Evolutionary conservation across 2,888 invertebrate genomes (phyloP).

Genomic region (Dasypolia templi): DNA sequence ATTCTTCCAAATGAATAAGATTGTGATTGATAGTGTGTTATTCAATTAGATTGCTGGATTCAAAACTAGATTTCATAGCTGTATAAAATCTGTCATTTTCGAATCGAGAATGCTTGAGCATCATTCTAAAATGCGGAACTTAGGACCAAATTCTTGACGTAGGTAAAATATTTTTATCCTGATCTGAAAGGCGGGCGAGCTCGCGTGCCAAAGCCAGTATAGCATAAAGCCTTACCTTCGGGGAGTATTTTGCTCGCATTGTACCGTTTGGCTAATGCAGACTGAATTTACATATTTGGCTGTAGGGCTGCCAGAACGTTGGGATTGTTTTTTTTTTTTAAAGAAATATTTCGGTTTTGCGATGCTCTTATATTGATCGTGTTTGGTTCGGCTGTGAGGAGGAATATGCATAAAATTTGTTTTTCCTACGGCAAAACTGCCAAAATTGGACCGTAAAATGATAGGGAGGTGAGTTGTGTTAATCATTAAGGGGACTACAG

Average conservation of each 20-base stretch:
- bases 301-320: conserved; percentile 56
- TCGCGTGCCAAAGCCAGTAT: conserved; percentile 46
- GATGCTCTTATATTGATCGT: conserved; percentile 32
- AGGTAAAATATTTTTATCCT: conserved; percentile 32
- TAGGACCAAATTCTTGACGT: conserved; percentile 13
- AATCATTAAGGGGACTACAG: too few species aligned
- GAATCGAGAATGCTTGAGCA: neutral
- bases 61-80: neutral
- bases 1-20: too few species aligned
- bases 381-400: conserved; percentile 13
- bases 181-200: conserved; percentile 22
- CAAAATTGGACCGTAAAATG: neutral
- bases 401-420: conserved; percentile 10
- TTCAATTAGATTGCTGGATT: too few species aligned
- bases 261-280: conserved; percentile 67
- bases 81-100: neutral
- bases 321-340: conserved; percentile 41
- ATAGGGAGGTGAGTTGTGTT: neutral
- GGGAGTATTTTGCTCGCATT: conserved; percentile 64
- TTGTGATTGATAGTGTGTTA: too few species aligned
- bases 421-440: too few species aligned
- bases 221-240: conserved; percentile 45
- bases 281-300: conserved; percentile 63
- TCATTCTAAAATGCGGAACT: conserved; percentile 12
- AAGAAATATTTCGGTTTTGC: conserved; percentile 28